Evolutionary conservation across 2,113 vertebrate genomes (phyloP), one percentile per base, ranked within the genome.

Genomic region (Physeter macrocephalus): DNA sequence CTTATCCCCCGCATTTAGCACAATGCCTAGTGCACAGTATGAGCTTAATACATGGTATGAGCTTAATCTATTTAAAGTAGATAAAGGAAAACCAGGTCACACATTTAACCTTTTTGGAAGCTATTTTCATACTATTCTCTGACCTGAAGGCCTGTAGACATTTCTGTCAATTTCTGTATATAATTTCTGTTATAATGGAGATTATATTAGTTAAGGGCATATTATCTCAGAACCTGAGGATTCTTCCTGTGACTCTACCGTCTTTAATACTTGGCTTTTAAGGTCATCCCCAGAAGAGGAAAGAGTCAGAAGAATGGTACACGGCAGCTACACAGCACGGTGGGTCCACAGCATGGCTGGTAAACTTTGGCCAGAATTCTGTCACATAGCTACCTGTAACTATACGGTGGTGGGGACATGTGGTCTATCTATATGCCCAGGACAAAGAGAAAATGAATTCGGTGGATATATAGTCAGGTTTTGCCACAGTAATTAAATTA

Each of bases 311-410:
- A 34, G 49, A 81, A 31, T 20, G 21, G 34, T 20, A 74, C 4
- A 15, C 6, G 12, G 23, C 15, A 39, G 15, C 15, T 4, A 4
- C 27, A 49, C 2, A n/a, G 10, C 8, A 27, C 3, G 1, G 27
- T 4, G 34, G 20, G n/a, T 15, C 3, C 12, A 6, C 4, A n/a
- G 21, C 20, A 17, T 8, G 2, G 1, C 12, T 20, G 31, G 6
- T 34, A 27, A 25, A 0, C 2, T 21, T 23, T 10, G 54, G 41
- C n/a, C 75, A 61, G 9, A 14, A 75, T 59, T 89, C 25, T 14
- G 23, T 46, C 82, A 69, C 36, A 46, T 11, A 43, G 64, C 34
- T 18, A 43, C 36, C 6, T 31, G 6, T 36, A 36, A 88, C 7
- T 46, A 18, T 1, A 46, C 6, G 49, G 39, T 71, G 39, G 13